These are phyloP conservation scores for Drosophila sproati DNA, from an alignment of 1,140 invertebrate species.

Conservation along the genomic window DNA sequence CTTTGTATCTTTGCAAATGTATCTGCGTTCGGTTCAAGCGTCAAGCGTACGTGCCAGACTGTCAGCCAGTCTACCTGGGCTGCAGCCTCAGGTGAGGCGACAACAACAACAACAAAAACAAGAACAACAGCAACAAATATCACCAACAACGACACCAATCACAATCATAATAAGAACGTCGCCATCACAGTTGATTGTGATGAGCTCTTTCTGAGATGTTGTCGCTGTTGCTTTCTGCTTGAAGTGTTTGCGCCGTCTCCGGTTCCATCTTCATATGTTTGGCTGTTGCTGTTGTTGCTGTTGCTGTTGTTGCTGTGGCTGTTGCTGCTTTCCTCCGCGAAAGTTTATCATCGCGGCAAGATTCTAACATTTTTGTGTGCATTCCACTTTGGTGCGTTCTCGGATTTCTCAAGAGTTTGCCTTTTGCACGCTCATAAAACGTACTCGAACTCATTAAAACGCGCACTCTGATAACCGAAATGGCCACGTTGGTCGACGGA, in stretches of 20 bases:
- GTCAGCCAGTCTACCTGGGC: background rate
- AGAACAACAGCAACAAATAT: background rate
- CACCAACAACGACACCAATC: conserved; percentile 68
- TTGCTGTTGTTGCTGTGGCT: conserved; percentile 6
- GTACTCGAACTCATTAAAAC: conserved; percentile 83
- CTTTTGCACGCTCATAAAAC: conserved; percentile 76
- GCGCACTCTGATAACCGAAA: conserved; percentile 81
- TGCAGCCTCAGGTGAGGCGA: conserved; percentile 49
- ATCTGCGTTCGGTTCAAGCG: conserved; percentile 44
- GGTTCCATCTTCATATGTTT: background rate
- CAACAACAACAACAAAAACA: conserved; percentile 2
- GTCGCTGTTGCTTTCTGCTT: conserved; percentile 28
- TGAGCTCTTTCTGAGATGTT: conserved; percentile 56
- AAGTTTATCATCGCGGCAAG: conserved; percentile 79
- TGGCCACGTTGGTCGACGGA: conserved; percentile 49
- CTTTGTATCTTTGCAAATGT: conserved; percentile 49
- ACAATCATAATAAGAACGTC: conserved; percentile 78
- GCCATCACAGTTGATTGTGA: conserved; percentile 75
- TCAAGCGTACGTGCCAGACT: conserved; percentile 65
- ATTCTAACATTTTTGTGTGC: conserved; percentile 83
- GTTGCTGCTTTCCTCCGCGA: conserved; percentile 54
- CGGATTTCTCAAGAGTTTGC: conserved; percentile 61
- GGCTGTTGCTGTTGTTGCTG: background rate
- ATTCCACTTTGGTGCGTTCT: conserved; percentile 80
- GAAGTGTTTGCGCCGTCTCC: conserved; percentile 26